Base-by-base conservation (phyloP, 2,888 invertebrate genomes). In the Odontocolon sp. region DNA sequence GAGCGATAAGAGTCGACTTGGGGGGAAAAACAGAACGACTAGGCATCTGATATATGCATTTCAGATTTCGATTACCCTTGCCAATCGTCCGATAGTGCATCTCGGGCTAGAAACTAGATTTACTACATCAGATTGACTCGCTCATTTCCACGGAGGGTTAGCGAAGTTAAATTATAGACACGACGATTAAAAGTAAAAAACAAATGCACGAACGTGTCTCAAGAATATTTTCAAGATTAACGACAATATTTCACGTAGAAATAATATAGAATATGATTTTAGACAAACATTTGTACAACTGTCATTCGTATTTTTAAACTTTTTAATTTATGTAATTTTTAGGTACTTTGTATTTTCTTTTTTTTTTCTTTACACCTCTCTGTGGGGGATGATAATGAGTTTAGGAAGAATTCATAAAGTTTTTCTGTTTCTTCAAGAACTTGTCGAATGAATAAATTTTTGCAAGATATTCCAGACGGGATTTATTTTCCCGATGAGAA, bases 1-100 rank as follows among this genome's bases (percentile, higher is more conserved):
- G 33, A 42, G 14, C 54, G 64, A 50, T 50, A 38, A 38, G 50
- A 18, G 9, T 11, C 50, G 26, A 23, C 21, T 31, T 18, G 23
- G 21, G 45, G 56, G 36, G 4, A 28, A 11, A 40, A 28, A 18
- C 8, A n/a, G n/a, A n/a, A n/a, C n/a, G n/a, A n/a, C n/a, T n/a
- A n/a, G n/a, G 21, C 5, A 42, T 8, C 31, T 21, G 47, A 61
- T 68, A 33, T 45, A 68, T 54, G 52, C 52, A 38, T 64, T 72
- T 64, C 23, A 36, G 56, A 72, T 72, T 64, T 36, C 64, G 64
- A 72, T 72, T 66, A 47, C 40, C 23, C 33, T 23, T 23, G 36
- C 14, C 63, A 33, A 61, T 61, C 47, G 36, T 36, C 16, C 31
- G 16, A 36, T 36, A 47, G 14, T 45, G 45, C 31, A 8, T 21